phyloP scores from a whole-genome alignment of 2,113 vertebrate genomes.

The Mirza zaza region DNA sequence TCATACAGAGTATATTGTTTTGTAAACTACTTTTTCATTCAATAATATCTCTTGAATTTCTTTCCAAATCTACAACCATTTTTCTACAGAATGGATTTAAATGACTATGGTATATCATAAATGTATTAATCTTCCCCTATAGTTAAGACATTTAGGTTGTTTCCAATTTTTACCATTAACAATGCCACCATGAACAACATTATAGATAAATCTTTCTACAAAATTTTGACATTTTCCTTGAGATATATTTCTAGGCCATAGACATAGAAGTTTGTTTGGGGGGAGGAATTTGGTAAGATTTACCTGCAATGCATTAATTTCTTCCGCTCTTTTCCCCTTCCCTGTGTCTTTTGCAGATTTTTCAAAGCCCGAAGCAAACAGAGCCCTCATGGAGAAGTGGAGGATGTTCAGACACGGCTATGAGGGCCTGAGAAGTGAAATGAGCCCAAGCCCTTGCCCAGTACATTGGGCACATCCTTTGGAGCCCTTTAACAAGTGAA shows the following conservation, averaged over 20 bases:
- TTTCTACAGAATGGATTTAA: background rate
- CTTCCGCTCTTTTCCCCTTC: background rate
- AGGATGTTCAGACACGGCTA: accelerated
- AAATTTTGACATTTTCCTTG: background rate
- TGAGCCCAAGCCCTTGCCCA: background rate
- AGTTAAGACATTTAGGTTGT: background rate
- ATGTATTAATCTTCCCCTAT: background rate
- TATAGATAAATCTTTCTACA: background rate
- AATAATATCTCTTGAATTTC: background rate
- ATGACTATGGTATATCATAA: background rate
- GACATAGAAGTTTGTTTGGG: background rate
- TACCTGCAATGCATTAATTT: background rate
- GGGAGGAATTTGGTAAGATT: background rate
- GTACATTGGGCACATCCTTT: accelerated
- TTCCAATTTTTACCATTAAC: background rate
- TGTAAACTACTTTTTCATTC: background rate
- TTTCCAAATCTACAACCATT: background rate
- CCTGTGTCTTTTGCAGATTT: constrained; percentile 24
- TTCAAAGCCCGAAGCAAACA: background rate
- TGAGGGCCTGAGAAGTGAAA: background rate
- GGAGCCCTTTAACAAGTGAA: background rate
- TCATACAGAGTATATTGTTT: background rate
- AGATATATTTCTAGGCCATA: background rate
- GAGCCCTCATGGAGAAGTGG: background rate
- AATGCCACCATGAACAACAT: background rate